These are phyloP conservation scores for Gopherus evgoodei DNA, from an alignment of 2,113 vertebrate species.

Conservation along the genomic window DNA sequence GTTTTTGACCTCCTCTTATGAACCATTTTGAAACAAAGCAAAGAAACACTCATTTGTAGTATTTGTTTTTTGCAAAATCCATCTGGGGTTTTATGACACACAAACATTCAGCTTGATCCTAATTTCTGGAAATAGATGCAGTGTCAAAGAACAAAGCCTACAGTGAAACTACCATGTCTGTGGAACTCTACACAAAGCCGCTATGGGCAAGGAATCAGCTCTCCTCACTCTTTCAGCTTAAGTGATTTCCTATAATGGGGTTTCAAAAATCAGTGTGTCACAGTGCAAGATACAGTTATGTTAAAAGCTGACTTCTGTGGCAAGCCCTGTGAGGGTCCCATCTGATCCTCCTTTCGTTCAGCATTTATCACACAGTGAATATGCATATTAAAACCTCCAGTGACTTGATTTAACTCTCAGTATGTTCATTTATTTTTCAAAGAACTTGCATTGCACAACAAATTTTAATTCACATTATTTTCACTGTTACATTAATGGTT, in stretches of 20 bases:
- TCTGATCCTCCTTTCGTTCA: constrained; percentile 26
- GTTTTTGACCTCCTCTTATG: background rate
- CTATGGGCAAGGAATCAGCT: constrained; percentile 17
- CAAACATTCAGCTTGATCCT: constrained; percentile 42
- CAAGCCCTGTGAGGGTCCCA: constrained; percentile 7
- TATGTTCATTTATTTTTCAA: constrained; percentile 45
- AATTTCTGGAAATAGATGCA: constrained; percentile 42
- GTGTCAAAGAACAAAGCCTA: constrained; percentile 42
- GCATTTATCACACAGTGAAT: background rate
- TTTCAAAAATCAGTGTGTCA: constrained; percentile 31
- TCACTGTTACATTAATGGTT: constrained; percentile 45
- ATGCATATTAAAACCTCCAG: constrained; percentile 40
- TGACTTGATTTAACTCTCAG: constrained; percentile 35
- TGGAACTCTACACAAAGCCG: background rate
- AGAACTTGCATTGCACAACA: constrained; percentile 48
- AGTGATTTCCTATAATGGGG: constrained; percentile 14
- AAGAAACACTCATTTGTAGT: background rate
- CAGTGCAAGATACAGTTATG: background rate
- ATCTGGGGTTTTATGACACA: background rate
- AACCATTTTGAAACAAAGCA: background rate
- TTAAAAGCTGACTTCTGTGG: constrained; percentile 4
- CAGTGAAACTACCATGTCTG: constrained; percentile 44
- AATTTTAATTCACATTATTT: constrained; percentile 55
- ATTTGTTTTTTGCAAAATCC: background rate
- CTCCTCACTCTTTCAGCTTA: constrained; percentile 30